Base-by-base conservation (phyloP, 2,888 invertebrate species). In the Malthinus seriepunctatus region DNA sequence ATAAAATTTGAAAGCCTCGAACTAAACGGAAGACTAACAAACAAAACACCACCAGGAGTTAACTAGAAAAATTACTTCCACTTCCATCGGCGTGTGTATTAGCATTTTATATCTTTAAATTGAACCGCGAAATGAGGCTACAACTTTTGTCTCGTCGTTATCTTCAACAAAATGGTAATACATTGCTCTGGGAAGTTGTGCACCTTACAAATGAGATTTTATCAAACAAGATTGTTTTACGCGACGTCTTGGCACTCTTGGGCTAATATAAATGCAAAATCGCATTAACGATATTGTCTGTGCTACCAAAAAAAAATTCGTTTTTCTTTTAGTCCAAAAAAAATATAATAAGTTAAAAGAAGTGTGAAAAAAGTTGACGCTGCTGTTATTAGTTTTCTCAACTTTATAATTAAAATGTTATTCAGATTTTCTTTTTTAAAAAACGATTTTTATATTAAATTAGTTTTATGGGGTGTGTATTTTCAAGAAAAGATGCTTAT, bases 221-320 rank as follows among this genome's bases (percentile, higher is more conserved):
- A 67, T 66, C 64, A 63, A 66, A 66, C 65, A 64, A 65, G 66
- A 64, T 64, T 66, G 67, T 64, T 63, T 64, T 55, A 42, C 63
- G 52, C 63, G 62, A 57, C 61, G 54, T 63, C 52, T 45, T 51
- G 56, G 61, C 60, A 58, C 39, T 63, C 39, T 38, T 61, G 64
- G n/a, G 63, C 67, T 71, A 68, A 70, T 71, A 69, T 71, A 71
- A 71, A 71, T 71, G 70, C 70, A 69, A 71, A 70, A 68, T 61
- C 63, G 62, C 62, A 62, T 67, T 68, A 67, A 67, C 60, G 61
- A 51, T 54, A 63, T 62, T 60, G 48, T 60, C 48, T 47, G 45
- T 60, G 54, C 59, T 53, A 45, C 45, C 50, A 32, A 51, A 56
- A 32, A 51, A 56, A 51, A 51, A 46, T 51, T 46, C 48, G 46